Evolutionary conservation across 2,113 vertebrate species (phyloP).

Genomic region (Ptyas mucosa): DNA sequence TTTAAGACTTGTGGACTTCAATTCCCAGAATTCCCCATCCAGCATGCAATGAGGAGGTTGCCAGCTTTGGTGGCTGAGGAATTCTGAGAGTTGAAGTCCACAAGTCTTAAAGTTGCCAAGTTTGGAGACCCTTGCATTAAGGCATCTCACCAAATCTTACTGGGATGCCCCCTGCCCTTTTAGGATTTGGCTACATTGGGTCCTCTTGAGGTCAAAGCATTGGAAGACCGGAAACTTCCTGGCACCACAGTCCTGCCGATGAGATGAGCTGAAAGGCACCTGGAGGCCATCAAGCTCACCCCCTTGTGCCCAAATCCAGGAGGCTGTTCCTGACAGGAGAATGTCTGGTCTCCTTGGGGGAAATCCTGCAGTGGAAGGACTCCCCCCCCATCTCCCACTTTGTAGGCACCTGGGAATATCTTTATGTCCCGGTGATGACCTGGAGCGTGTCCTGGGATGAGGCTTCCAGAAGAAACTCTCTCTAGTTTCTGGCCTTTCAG

Average conservation of each 20-base stretch:
- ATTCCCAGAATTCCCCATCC: too few species aligned
- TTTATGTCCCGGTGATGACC: background rate
- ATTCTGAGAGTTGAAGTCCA: too few species aligned
- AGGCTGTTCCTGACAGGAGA: background rate
- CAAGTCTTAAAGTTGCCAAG: too few species aligned
- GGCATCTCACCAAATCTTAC: background rate
- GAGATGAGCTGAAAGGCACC: background rate
- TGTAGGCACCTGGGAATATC: background rate
- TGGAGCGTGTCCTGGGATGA: background rate
- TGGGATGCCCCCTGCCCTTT: background rate
- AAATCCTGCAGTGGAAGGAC: background rate
- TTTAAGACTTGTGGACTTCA: too few species aligned
- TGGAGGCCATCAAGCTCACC: background rate
- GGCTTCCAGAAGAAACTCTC: background rate
- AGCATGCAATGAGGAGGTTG: too few species aligned
- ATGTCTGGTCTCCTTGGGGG: background rate
- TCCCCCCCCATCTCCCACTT: accelerated
- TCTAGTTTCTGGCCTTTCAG: background rate
- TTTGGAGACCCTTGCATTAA: background rate
- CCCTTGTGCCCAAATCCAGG: background rate
- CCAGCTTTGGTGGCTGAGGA: too few species aligned
- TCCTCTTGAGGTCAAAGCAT: background rate
- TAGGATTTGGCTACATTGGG: background rate
- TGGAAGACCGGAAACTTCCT: background rate
- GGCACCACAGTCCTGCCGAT: background rate